Evolutionary conservation across 2,888 invertebrate species (phyloP).

Genomic region (Clepsis dumicolana): DNA sequence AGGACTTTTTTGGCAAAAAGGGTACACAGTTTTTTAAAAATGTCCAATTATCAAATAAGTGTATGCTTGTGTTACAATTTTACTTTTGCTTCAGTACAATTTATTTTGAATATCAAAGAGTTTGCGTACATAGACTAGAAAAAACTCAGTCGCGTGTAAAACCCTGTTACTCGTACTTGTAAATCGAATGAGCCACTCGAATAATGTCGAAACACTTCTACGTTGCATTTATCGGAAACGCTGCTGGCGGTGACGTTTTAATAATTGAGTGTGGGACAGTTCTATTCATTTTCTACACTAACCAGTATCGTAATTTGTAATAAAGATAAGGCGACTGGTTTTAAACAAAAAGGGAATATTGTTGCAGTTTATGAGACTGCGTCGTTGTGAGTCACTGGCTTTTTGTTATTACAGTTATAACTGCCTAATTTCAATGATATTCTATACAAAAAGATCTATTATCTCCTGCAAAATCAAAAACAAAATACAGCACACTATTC

Average conservation of each 20-base stretch:
- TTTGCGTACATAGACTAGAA: too few relatives aligned
- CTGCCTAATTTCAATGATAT: background rate
- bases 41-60: too few relatives aligned
- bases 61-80: too few relatives aligned
- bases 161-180: too few relatives aligned
- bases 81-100: too few relatives aligned
- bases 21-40: too few relatives aligned
- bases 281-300: background rate
- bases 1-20: too few relatives aligned
- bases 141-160: too few relatives aligned
- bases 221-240: background rate
- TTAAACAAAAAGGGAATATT: background rate
- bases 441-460: background rate
- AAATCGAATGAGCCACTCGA: background rate
- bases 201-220: background rate
- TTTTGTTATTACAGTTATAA: background rate
- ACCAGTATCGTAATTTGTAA: background rate
- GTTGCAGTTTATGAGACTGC: background rate
- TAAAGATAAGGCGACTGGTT: background rate
- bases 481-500: too few relatives aligned
- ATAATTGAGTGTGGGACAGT: background rate
- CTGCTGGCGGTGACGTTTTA: background rate
- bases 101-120: too few relatives aligned
- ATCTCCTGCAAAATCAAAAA: too few relatives aligned
- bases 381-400: background rate